Evolutionary conservation across 2,797 vertebrate species (phyloP).

Genomic region (Melanotaenia pygmaea): DNA sequence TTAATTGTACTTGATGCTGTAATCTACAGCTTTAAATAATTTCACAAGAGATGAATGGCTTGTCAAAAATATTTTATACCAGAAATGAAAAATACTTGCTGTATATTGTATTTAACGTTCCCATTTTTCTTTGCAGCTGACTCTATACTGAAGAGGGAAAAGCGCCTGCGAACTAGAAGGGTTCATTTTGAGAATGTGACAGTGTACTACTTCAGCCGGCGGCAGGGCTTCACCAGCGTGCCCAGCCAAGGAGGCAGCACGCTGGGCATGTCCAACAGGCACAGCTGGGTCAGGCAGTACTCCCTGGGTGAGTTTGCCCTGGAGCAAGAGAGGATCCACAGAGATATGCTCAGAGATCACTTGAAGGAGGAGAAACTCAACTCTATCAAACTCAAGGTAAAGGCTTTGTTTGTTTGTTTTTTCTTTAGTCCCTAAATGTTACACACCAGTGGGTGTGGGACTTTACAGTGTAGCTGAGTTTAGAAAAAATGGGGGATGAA

Average conservation of each 20-base stretch:
- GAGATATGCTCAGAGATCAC: conserved; percentile 95
- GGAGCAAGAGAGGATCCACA: conserved; percentile 95
- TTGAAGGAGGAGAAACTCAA: conserved; percentile 97
- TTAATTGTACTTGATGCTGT: not conserved
- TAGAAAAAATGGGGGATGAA: not conserved
- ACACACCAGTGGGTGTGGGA: not conserved
- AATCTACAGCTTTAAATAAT: conserved; percentile 14
- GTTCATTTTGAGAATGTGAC: conserved; percentile 98
- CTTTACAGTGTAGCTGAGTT: not conserved
- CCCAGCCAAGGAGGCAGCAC: conserved; percentile 99
- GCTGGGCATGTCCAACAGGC: conserved; percentile 96
- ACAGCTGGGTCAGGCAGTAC: conserved; percentile 95
- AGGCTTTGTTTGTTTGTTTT: not conserved
- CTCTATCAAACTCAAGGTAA: conserved; percentile 93
- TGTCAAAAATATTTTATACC: conserved; percentile 17
- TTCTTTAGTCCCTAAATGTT: not conserved
- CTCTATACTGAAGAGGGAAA: conserved; percentile 96
- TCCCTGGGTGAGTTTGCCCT: conserved; percentile 95
- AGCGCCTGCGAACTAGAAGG: conserved; percentile 92
- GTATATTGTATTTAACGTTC: not conserved
- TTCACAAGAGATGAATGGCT: conserved; percentile 15
- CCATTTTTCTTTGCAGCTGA: conserved; percentile 83
- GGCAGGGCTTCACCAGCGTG: conserved; percentile 98
- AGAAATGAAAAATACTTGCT: conserved; percentile 4
- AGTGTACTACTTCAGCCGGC: conserved; percentile 96